phyloP scores from a whole-genome alignment of 2,113 vertebrate species.

The Suncus etruscus region DNA sequence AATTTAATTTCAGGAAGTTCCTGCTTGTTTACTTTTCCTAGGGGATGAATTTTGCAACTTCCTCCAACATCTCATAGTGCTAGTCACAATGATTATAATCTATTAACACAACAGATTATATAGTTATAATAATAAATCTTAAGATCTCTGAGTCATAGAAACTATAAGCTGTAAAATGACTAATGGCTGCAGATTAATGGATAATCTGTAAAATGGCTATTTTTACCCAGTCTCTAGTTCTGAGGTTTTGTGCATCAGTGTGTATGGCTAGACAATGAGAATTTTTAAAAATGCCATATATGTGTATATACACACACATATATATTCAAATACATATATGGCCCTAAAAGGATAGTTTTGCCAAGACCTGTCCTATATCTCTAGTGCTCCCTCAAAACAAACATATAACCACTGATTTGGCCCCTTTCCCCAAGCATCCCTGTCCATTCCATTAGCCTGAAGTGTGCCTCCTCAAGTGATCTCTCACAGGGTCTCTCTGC shows the following conservation, averaged over 20 bases:
- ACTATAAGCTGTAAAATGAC: not conserved
- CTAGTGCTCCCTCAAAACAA: not conserved
- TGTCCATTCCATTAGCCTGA: not conserved
- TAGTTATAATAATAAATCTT: too few relatives aligned
- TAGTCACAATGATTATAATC: not conserved
- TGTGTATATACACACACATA: too few relatives aligned
- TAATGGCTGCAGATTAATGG: not conserved
- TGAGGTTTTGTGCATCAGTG: not conserved
- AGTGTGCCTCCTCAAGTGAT: not conserved
- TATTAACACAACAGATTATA: too few relatives aligned
- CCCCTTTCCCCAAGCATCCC: not conserved
- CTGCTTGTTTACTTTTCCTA: not conserved
- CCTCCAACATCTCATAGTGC: not conserved
- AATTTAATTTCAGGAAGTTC: not conserved
- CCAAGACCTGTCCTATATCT: not conserved
- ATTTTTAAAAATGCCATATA: not conserved
- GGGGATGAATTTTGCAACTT: not conserved
- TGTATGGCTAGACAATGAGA: constrained; percentile 4
- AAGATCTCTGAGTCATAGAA: too few relatives aligned
- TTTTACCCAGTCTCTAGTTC: constrained; percentile 18
- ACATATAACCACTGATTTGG: not conserved
- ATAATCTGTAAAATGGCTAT: not conserved
- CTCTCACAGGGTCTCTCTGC: not conserved
- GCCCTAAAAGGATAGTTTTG: not conserved
- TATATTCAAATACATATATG: too few relatives aligned